These are phyloP conservation scores for Heteractis magnifica DNA, from an alignment of 92 coral and sea anemone species.

Conservation along the genomic window DNA sequence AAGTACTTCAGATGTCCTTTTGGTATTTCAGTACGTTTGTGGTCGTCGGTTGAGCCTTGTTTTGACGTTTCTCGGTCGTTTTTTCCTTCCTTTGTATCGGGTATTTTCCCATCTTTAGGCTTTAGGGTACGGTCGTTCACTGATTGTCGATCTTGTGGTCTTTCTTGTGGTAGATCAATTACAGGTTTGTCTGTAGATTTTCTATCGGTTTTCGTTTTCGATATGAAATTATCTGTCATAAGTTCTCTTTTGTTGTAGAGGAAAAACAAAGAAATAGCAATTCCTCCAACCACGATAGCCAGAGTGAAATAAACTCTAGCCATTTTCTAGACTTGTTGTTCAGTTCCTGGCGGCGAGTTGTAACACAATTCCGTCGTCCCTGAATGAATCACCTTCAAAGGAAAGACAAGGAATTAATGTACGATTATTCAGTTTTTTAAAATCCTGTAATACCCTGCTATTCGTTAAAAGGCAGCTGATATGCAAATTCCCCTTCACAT, in stretches of 20 bases:
- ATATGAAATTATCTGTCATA: neutral
- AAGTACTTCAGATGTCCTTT: slow-evolving; percentile 80
- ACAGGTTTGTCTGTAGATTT: neutral
- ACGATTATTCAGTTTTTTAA: neutral
- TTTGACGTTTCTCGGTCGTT: slow-evolving; percentile 10
- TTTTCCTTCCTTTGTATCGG: neutral
- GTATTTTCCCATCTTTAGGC: slow-evolving; percentile 19
- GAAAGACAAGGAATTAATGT: neutral
- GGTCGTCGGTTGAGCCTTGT: neutral
- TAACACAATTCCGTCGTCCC: neutral
- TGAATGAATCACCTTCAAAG: slow-evolving; percentile 4
- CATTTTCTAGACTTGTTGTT: neutral
- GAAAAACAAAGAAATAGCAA: slow-evolving; percentile 22
- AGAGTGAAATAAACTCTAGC: slow-evolving; percentile 14
- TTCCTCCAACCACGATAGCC: slow-evolving; percentile 27
- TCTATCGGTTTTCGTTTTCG: neutral
- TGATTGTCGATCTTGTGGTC: slow-evolving; percentile 1
- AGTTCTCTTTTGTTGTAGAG: slow-evolving; percentile 2
- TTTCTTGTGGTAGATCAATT: neutral
- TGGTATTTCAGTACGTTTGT: slow-evolving; percentile 24
- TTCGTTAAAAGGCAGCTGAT: slow-evolving; percentile 12
- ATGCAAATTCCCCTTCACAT: neutral
- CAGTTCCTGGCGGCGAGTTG: neutral
- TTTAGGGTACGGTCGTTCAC: neutral
- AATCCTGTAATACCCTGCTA: neutral